Base-by-base conservation (phyloP, 2,113 vertebrate species). In the Phodopus roborovskii region DNA sequence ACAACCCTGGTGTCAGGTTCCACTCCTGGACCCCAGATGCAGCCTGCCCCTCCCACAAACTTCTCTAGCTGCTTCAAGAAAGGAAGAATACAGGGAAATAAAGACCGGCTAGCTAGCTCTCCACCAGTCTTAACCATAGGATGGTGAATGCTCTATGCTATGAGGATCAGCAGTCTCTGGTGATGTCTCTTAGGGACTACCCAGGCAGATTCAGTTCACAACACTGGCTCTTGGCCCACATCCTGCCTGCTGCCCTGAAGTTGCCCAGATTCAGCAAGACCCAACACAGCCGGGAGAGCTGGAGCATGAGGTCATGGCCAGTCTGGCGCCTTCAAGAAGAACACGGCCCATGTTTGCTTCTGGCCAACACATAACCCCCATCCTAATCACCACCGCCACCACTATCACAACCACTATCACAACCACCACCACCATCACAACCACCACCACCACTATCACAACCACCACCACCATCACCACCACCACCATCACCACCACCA, bases 251-350 rank as follows among this genome's bases (percentile, higher is more conserved):
- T 62, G 79, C 74, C 68, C 62, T 64, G 39, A 82, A 75, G 66
- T 45, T 94, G 50, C 56, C 93, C 56, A 86, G 86, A 79, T 42
- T 48, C 1, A 36, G 73, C 82, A 70, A 92, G 95, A 90, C 75
- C 70, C 45, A 39, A 91, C 96, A 86, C 0, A 6, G 88, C 78
- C 42, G 1, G 2, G 33, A 70, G 50, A 90, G 81, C 12, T 81
- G 62, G 62, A 83, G 73, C n/a, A 26, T 97, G 94, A 95, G 62
- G 83, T 94, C 95, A 77, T 0, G 2, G 45, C 19, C 64, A 84
- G 95, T 60, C 79, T 90, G 79, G 64, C 66, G 78, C 90, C 85
- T 92, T 36, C 5, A 50, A 71, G 62, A 88, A 50, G 56, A 88
- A 48, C 36, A 64, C 5, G 0, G 75, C 66, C 60, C 42, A n/a